These are phyloP conservation scores for Aptenodytes forsteri DNA, from an alignment of 2,113 vertebrate species.

Conservation along the genomic window DNA sequence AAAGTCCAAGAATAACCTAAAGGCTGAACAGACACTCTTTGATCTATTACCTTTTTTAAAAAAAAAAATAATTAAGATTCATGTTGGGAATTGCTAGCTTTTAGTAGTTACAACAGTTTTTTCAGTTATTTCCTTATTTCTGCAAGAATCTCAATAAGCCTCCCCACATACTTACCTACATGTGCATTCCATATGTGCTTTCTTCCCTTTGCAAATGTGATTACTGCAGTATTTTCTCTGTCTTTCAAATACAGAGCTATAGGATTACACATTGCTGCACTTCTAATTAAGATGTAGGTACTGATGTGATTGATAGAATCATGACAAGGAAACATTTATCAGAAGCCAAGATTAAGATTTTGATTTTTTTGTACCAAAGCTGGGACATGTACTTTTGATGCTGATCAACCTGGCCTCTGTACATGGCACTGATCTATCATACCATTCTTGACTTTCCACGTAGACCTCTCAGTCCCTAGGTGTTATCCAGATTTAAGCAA, in stretches of 20 bases:
- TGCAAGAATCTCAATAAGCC: background rate
- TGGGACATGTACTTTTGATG: background rate
- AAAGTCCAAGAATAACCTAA: background rate
- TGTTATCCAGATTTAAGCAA: background rate
- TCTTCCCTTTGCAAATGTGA: background rate
- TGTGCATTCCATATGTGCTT: constrained; percentile 53
- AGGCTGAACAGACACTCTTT: background rate
- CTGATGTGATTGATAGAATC: background rate
- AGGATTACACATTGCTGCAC: background rate
- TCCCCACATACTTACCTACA: background rate
- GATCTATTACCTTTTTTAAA: background rate
- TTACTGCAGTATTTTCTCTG: background rate
- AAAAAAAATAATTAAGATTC: background rate
- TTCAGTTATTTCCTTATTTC: background rate
- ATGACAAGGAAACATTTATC: background rate
- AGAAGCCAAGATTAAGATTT: background rate
- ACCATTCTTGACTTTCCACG: background rate
- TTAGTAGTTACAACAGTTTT: background rate
- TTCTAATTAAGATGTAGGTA: background rate
- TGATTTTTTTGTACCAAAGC: background rate
- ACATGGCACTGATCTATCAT: background rate
- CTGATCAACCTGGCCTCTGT: background rate
- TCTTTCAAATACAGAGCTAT: background rate
- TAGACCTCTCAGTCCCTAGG: background rate
- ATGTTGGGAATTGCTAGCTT: background rate